phyloP scores from a whole-genome alignment of 2,797 vertebrate genomes.

The Tapera naevia region DNA sequence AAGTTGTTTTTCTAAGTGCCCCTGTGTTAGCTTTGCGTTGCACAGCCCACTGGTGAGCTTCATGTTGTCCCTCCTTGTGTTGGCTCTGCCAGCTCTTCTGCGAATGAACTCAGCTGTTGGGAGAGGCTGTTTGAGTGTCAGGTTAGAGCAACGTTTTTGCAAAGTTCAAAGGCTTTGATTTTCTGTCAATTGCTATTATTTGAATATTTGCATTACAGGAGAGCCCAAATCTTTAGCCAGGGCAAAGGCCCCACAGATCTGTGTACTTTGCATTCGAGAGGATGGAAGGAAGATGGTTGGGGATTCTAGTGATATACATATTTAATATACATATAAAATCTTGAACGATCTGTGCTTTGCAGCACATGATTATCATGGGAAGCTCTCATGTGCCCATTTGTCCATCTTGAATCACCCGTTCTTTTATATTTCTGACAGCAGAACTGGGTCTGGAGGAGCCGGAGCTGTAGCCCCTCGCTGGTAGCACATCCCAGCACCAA shows the following conservation, averaged over 20 bases:
- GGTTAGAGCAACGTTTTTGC: neutral
- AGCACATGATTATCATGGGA: accelerated
- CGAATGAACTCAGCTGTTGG: neutral
- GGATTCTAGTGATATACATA: neutral
- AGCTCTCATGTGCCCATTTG: neutral
- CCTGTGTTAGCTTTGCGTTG: neutral
- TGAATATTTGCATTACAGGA: neutral
- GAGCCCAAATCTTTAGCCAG: neutral
- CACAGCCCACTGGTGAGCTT: neutral
- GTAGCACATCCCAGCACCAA: neutral
- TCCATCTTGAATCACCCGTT: neutral
- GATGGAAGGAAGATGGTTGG: neutral
- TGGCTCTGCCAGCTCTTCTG: neutral
- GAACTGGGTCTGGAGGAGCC: neutral
- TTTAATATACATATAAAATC: neutral
- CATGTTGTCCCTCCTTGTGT: neutral
- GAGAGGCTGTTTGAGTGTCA: neutral
- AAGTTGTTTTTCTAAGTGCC: neutral
- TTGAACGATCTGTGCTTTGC: neutral
- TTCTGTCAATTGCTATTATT: neutral
- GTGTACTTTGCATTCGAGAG: neutral
- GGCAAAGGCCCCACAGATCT: neutral
- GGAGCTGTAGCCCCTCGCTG: accelerated
- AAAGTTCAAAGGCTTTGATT: neutral
- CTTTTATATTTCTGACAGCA: neutral